These are phyloP conservation scores for Varanus salvator DNA, from an alignment of 2,113 vertebrate species.

Conservation along the genomic window DNA sequence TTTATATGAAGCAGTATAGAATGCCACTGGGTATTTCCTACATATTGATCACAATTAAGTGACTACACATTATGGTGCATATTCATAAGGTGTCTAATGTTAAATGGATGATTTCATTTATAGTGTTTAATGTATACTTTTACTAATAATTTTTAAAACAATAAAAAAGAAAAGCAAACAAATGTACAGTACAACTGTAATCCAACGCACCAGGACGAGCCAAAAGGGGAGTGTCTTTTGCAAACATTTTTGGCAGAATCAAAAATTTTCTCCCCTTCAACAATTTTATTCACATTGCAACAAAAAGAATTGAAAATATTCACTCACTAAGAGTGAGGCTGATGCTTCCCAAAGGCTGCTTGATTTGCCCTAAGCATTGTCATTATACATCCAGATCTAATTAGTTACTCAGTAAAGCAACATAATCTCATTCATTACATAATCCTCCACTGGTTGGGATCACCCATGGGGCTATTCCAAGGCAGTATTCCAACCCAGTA, in stretches of 20 bases:
- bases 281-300: not conserved
- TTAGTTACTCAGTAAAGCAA: not conserved
- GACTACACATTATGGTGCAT: not conserved
- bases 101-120: not conserved
- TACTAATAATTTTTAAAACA: slow-evolving; percentile 16
- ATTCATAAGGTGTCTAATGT: not conserved
- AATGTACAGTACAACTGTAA: not conserved
- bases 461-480: not conserved
- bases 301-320: not conserved
- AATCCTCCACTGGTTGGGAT: not conserved
- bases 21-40: not conserved
- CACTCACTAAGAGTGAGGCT: not conserved
- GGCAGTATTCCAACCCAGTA: not conserved
- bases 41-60: not conserved
- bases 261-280: not conserved
- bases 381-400: not conserved
- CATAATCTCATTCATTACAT: not conserved
- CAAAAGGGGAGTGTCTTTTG: not conserved
- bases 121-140: not conserved
- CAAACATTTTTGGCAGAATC: not conserved
- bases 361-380: not conserved
- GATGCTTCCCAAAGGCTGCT: not conserved
- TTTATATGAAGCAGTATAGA: not conserved
- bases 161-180: not conserved
- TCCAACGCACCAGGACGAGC: not conserved